These are phyloP conservation scores for Drosophila leontia DNA, from an alignment of 1,140 invertebrate species.

Conservation along the genomic window DNA sequence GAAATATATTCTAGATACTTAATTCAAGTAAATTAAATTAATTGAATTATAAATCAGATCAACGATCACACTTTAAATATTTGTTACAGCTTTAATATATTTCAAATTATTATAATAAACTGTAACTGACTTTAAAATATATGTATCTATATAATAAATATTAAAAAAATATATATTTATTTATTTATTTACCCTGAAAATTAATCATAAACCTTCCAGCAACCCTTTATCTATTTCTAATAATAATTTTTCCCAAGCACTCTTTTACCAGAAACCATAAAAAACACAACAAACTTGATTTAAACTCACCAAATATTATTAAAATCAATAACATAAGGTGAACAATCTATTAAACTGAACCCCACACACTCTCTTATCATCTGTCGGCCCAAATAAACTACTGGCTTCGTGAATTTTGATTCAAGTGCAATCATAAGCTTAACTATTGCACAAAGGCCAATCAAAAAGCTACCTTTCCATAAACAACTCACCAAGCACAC, in stretches of 20 bases:
- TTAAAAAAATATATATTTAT: neutral
- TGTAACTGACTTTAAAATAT: neutral
- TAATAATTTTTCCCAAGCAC: neutral
- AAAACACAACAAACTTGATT: neutral
- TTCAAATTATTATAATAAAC: neutral
- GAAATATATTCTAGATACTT: neutral
- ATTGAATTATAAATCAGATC: too few species aligned
- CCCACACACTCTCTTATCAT: neutral
- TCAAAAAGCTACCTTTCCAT: slow-evolving; percentile 61
- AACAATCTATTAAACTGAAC: neutral
- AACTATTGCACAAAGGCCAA: slow-evolving; percentile 59
- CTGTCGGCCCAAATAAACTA: slow-evolving; percentile 10
- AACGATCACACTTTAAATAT: too few species aligned
- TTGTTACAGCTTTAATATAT: neutral
- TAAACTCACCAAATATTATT: neutral
- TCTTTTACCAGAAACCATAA: neutral
- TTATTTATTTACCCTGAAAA: too few species aligned
- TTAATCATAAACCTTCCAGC: neutral
- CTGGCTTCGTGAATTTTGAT: slow-evolving; percentile 1
- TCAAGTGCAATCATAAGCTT: slow-evolving; percentile 50
- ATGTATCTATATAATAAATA: neutral
- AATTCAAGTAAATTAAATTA: too few species aligned
- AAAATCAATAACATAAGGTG: neutral
- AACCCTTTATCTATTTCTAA: neutral
- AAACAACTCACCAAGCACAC: slow-evolving; percentile 42